A percentile compares a stretch with the other conserved stretches of the same genome.
phyloP scores from a whole-genome alignment of 2,113 vertebrate genomes.

The Rhea pennata region DNA sequence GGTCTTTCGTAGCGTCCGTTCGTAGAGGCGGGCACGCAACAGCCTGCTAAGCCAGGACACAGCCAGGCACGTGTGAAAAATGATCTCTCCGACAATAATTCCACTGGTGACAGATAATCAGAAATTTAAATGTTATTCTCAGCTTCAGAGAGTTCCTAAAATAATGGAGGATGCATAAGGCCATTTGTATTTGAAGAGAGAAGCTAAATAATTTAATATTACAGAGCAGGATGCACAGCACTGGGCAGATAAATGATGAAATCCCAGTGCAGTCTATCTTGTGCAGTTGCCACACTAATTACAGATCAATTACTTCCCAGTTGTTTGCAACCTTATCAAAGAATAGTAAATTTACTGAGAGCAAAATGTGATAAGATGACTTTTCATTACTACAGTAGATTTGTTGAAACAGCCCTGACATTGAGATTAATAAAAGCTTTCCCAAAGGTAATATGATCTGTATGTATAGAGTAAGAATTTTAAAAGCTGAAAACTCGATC shows the following conservation, averaged over 20 bases:
- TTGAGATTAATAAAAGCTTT: conserved; percentile 76
- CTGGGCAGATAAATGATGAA: conserved; percentile 74
- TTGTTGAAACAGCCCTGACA: conserved; percentile 79
- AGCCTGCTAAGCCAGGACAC: conserved; percentile 45
- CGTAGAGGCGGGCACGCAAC: conserved; percentile 46
- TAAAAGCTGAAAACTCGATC: conserved; percentile 62
- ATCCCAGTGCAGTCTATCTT: conserved; percentile 63
- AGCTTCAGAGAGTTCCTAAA: conserved; percentile 75
- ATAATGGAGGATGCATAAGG: conserved; percentile 74
- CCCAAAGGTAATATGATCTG: conserved; percentile 69
- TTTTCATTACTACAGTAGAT: conserved; percentile 81
- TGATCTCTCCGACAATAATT: conserved; percentile 45
- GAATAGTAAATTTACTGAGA: conserved; percentile 81
- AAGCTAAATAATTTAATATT: conserved; percentile 78
- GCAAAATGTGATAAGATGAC: conserved; percentile 77
- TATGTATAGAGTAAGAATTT: conserved; percentile 61
- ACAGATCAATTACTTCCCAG: conserved; percentile 83
- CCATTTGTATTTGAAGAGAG: conserved; percentile 76
- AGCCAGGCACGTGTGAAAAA: conserved; percentile 76
- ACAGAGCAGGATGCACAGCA: conserved; percentile 44
- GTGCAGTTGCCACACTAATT: conserved; percentile 79
- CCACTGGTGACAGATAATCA: conserved; percentile 70
- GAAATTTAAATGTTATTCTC: conserved; percentile 77
- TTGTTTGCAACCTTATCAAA: conserved; percentile 82
- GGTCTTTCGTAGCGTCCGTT: conserved; percentile 21